Percentiles rank a stretch among this genome's conserved stretches.
phyloP scores from a whole-genome alignment of 2,113 vertebrate genomes.

The Limnothrissa miodon region DNA sequence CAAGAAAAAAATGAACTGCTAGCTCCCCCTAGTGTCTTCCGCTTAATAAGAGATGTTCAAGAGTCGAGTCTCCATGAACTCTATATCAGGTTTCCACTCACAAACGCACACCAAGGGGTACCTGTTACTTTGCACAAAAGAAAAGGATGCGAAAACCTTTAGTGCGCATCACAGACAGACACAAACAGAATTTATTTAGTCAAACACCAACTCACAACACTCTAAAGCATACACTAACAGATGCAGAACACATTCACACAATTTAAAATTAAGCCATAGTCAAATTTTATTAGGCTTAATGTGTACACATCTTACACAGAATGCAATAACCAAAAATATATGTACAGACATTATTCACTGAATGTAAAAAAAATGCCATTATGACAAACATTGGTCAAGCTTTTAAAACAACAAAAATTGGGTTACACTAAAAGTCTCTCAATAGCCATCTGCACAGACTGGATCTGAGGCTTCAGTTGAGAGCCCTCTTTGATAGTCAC shows the following conservation, averaged over 20 bases:
- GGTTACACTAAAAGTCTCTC: slow-evolving; percentile 93
- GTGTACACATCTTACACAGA: neutral
- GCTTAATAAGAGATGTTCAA: too few relatives aligned
- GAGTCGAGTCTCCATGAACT: too few relatives aligned
- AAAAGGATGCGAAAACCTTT: too few relatives aligned
- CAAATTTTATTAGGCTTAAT: slow-evolving; percentile 32
- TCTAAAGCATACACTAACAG: too few relatives aligned
- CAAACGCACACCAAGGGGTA: too few relatives aligned
- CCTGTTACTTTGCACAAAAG: too few relatives aligned
- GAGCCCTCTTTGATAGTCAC: slow-evolving; percentile 97
- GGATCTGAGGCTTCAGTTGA: slow-evolving; percentile 96
- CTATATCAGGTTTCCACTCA: too few relatives aligned
- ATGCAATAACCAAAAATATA: neutral
- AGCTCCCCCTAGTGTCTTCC: too few relatives aligned
- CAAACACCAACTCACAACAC: too few relatives aligned
- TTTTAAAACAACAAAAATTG: neutral
- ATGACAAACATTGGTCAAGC: neutral
- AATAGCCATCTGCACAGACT: slow-evolving; percentile 91
- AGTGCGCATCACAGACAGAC: too few relatives aligned
- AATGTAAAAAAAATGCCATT: neutral
- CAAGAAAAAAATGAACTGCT: too few relatives aligned
- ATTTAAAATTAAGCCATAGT: neutral
- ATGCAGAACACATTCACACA: neutral
- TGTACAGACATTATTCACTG: neutral
- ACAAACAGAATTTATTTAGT: too few relatives aligned